Conservation (phyloP, 2,797 vertebrate genomes). For the Sebastes glaucus region DNA sequence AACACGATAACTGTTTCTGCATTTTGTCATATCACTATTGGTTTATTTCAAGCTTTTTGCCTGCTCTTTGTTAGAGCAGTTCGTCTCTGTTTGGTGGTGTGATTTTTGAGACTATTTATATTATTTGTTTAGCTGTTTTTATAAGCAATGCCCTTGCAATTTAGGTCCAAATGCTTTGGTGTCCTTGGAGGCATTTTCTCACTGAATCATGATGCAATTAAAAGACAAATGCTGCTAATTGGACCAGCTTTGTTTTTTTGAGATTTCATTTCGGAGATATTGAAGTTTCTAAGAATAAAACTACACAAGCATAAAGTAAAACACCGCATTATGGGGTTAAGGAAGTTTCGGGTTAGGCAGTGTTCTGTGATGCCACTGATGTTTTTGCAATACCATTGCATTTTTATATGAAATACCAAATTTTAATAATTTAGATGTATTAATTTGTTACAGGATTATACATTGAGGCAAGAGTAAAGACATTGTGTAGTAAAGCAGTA, state of each 20-base stretch:
- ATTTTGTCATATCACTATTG: neutral
- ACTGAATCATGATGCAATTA: slow-evolving; percentile 21
- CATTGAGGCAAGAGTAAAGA: neutral
- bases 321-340: neutral
- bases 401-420: neutral
- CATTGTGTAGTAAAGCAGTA: neutral
- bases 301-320: neutral
- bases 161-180: neutral
- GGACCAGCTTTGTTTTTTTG: neutral
- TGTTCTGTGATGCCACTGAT: neutral
- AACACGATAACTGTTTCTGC: neutral
- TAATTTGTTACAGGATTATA: neutral
- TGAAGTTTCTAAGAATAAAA: neutral
- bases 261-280: neutral
- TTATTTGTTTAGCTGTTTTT: neutral
- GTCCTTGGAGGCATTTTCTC: slow-evolving; percentile 10
- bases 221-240: neutral
- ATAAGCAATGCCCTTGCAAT: neutral
- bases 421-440: neutral
- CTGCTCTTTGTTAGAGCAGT: neutral
- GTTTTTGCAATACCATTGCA: neutral
- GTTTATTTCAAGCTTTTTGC: neutral
- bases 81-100: neutral
- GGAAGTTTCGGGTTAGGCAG: neutral
- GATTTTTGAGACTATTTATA: neutral